These are phyloP conservation scores for Heloderma charlesbogerti DNA, from an alignment of 2,113 vertebrate genomes.

Conservation along the genomic window DNA sequence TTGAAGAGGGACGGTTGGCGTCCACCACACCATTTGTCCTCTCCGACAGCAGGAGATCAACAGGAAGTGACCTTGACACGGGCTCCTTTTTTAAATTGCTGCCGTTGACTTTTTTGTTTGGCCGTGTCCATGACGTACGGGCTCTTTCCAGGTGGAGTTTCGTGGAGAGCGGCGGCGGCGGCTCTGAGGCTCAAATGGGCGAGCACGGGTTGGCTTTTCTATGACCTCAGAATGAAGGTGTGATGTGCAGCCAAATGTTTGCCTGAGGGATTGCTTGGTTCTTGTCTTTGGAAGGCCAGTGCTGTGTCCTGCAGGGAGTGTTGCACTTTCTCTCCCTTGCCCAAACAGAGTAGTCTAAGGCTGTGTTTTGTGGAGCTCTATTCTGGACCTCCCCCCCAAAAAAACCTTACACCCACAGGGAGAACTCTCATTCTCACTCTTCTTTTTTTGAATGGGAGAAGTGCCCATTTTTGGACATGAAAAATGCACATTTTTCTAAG, in stretches of 20 bases:
- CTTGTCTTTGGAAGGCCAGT: not conserved
- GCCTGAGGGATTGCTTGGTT: not conserved
- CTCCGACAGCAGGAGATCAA: conserved; percentile 59
- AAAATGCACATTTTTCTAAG: too few relatives aligned
- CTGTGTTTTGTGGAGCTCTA: too few relatives aligned
- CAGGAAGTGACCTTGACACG: conserved; percentile 68
- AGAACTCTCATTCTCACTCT: too few relatives aligned
- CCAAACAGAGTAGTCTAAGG: too few relatives aligned
- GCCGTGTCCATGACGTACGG: too few relatives aligned
- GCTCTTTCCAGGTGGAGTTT: not conserved
- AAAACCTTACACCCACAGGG: too few relatives aligned
- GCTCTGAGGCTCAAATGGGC: not conserved
- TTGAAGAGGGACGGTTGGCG: conserved; percentile 51
- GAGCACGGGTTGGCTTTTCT: not conserved
- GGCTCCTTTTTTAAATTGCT: not conserved
- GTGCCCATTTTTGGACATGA: too few relatives aligned
- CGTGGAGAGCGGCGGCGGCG: not conserved
- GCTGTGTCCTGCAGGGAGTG: not conserved
- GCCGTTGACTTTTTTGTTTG: too few relatives aligned
- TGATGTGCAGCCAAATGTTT: not conserved
- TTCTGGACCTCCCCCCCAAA: too few relatives aligned
- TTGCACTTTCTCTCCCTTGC: not conserved
- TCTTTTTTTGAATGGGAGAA: too few relatives aligned
- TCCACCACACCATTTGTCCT: conserved; percentile 41
- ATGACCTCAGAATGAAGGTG: too few relatives aligned